Evolutionary conservation across 1,140 invertebrate genomes (phyloP).

Genomic region (Dolichoris vasculosae): DNA sequence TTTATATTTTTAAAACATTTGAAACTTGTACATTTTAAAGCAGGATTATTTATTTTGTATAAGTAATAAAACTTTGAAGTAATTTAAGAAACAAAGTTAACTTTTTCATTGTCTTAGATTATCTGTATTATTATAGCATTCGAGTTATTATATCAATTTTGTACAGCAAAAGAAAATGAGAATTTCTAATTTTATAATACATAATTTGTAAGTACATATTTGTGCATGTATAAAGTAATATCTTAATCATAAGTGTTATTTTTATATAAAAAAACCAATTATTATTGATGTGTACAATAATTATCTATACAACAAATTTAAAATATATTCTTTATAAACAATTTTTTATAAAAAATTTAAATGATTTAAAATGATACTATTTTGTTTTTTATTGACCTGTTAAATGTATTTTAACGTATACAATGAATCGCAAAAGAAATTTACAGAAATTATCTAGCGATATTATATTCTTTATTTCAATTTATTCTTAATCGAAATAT

Average conservation of each 20-base stretch:
- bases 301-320: not conserved
- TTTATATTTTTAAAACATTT: not conserved
- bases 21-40: constrained; percentile 16
- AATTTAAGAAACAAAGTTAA: not conserved
- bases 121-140: constrained; percentile 35
- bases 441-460: not conserved
- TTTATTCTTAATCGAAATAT: not conserved
- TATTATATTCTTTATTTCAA: not conserved
- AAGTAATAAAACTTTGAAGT: not conserved
- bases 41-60: constrained; percentile 36
- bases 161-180: not conserved
- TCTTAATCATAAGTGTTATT: not conserved
- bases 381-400: constrained; percentile 7
- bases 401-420: not conserved
- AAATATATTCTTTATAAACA: constrained; percentile 15
- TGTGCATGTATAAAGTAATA: not conserved
- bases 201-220: not conserved
- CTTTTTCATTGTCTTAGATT: constrained; percentile 23
- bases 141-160: not conserved
- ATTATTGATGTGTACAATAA: not conserved
- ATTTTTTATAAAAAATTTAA: constrained; percentile 32
- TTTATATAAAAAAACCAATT: not conserved
- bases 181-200: constrained; percentile 9
- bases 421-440: not conserved
- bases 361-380: not conserved